Percentiles rank a stretch among this genome's conserved stretches.
phyloP scores from a whole-genome alignment of 2,113 vertebrate species.

The Callionymus lyra region DNA sequence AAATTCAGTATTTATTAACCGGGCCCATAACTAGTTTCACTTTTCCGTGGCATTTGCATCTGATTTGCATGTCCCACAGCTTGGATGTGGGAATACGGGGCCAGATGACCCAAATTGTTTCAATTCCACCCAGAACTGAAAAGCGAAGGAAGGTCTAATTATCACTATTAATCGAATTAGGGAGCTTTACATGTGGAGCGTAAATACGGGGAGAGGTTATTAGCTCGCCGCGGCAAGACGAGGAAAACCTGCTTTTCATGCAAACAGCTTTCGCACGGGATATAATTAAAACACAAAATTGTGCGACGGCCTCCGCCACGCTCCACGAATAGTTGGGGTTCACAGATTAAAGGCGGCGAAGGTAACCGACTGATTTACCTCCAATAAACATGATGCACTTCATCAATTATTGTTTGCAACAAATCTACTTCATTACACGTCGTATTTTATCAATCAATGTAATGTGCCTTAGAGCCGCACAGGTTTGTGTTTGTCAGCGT shows the following conservation, averaged over 20 bases:
- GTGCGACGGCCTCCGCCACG: background rate
- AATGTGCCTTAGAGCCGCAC: too few species aligned
- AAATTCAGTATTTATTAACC: conserved; percentile 69
- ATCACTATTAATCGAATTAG: conserved; percentile 64
- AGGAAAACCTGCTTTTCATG: conserved; percentile 6
- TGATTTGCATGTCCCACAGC: conserved; percentile 64
- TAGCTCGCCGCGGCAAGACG: conserved; percentile 15
- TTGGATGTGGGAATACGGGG: conserved; percentile 57
- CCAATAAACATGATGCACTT: too few species aligned
- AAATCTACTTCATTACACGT: too few species aligned
- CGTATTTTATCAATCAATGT: too few species aligned
- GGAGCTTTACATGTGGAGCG: conserved; percentile 35
- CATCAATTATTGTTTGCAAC: too few species aligned
- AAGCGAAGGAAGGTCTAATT: conserved; percentile 43
- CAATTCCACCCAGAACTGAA: conserved; percentile 44
- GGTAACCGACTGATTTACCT: too few species aligned
- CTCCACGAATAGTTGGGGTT: too few species aligned
- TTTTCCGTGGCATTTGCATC: conserved; percentile 61
- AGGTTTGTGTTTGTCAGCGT: too few species aligned
- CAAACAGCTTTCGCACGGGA: conserved; percentile 6
- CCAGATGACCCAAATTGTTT: conserved; percentile 69
- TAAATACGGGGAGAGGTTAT: conserved; percentile 38
- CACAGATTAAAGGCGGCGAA: too few species aligned
- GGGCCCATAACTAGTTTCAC: conserved; percentile 59
- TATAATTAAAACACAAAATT: conserved; percentile 6